phyloP scores from a whole-genome alignment of 2,797 vertebrate species.

The Macrochelys suwanniensis region DNA sequence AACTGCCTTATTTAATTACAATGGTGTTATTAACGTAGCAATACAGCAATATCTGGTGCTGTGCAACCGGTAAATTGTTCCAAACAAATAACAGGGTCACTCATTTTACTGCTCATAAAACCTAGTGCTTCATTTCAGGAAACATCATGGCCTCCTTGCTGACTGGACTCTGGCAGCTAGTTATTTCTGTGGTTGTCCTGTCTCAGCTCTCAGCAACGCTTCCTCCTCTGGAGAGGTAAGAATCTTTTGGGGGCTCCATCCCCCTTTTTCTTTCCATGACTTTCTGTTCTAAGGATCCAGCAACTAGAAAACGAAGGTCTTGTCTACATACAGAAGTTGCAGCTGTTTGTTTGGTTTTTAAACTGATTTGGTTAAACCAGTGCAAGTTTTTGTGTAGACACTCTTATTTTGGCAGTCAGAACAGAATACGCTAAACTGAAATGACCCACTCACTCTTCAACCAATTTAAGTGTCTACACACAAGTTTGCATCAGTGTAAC shows the following conservation, averaged over 20 bases:
- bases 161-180: slow-evolving; percentile 43
- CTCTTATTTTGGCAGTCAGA: neutral
- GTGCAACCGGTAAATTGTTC: neutral
- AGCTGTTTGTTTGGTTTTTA: neutral
- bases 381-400: neutral
- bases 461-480: neutral
- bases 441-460: neutral
- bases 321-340: neutral
- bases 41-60: neutral
- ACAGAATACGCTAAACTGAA: neutral
- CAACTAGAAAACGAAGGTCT: neutral
- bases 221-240: slow-evolving; percentile 65
- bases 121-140: slow-evolving; percentile 14
- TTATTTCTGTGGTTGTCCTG: slow-evolving; percentile 58
- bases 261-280: neutral
- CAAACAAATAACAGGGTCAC: neutral
- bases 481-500: neutral
- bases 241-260: neutral
- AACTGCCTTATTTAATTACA: neutral
- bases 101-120: neutral
- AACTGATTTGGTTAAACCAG: neutral
- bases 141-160: slow-evolving; percentile 33
- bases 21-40: neutral
- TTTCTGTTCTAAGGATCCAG: neutral
- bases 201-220: slow-evolving; percentile 61